Conservation (phyloP, 2,888 invertebrate species). For the Dendrolimus pini region DNA sequence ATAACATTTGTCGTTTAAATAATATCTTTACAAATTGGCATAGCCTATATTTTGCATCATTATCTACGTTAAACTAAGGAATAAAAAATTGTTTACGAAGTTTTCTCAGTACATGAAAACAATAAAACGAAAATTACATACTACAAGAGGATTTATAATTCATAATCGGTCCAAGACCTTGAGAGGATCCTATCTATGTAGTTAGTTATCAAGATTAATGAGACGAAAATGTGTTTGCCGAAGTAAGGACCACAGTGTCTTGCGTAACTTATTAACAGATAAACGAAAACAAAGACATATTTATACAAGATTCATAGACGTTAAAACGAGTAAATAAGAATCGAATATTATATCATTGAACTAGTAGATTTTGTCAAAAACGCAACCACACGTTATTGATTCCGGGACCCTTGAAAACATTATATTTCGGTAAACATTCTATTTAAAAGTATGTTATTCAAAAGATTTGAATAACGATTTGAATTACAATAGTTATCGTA, state of each 20-base stretch:
- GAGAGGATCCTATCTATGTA: slow-evolving; percentile 40
- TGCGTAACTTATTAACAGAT: background rate
- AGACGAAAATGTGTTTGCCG: slow-evolving; percentile 25
- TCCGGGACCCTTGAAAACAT: no score
- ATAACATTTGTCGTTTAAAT: no score
- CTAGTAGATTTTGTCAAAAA: no score
- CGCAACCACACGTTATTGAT: no score
- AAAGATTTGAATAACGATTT: background rate
- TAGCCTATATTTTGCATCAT: no score
- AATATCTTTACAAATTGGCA: no score
- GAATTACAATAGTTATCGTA: background rate
- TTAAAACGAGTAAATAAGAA: background rate
- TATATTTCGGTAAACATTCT: background rate
- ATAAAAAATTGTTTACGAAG: no score
- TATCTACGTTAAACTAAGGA: no score
- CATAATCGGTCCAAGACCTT: slow-evolving; percentile 46
- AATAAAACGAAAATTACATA: background rate
- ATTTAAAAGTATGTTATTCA: background rate
- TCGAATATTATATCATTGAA: background rate
- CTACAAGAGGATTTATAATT: slow-evolving; percentile 5
- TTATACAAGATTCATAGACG: background rate
- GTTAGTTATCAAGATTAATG: slow-evolving; percentile 61
- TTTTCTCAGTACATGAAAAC: background rate
- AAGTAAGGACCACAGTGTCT: slow-evolving; percentile 3
- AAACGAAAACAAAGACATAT: background rate